These are phyloP conservation scores for Hermetia illucens DNA, from an alignment of 1,140 invertebrate species.

Conservation along the genomic window DNA sequence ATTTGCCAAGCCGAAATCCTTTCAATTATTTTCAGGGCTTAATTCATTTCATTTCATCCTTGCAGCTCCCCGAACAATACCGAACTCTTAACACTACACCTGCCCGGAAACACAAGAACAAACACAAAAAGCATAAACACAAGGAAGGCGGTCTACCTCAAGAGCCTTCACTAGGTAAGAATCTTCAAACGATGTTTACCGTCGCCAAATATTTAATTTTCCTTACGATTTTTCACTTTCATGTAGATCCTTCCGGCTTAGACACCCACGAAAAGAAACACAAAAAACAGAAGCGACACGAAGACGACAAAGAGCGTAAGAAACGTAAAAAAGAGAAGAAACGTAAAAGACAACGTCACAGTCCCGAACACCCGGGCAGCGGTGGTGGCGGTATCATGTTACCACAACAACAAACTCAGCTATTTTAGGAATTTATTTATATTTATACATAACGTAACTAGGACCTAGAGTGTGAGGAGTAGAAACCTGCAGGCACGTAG, in stretches of 20 bases:
- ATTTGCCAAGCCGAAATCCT: neutral
- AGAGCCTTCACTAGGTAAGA: conserved; percentile 42
- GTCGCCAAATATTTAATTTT: no score
- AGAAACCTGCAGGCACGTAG: no score
- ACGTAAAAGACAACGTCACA: conserved; percentile 86
- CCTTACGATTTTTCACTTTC: conserved; percentile 11
- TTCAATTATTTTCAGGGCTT: neutral
- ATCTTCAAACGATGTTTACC: neutral
- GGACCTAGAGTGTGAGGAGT: no score
- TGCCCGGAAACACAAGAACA: conserved; percentile 83
- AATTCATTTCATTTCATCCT: conserved; percentile 16
- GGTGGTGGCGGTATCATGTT: neutral
- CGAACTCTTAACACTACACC: conserved; percentile 82
- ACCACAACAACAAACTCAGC: neutral
- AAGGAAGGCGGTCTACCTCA: conserved; percentile 65
- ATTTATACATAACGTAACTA: no score
- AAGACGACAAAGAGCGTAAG: conserved; percentile 87
- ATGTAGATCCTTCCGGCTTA: conserved; percentile 43
- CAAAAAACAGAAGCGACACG: conserved; percentile 87
- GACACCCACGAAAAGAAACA: conserved; percentile 90
- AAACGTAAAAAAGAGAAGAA: conserved; percentile 94
- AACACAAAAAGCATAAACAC: conserved; percentile 91
- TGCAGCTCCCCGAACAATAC: conserved; percentile 87
- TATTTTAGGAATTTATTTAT: neutral
- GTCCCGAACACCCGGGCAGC: conserved; percentile 60